A percentile compares a stretch with the other conserved stretches of the same genome.
phyloP scores from a whole-genome alignment of 92 coral and sea anemone species.

The Heteractis magnifica region DNA sequence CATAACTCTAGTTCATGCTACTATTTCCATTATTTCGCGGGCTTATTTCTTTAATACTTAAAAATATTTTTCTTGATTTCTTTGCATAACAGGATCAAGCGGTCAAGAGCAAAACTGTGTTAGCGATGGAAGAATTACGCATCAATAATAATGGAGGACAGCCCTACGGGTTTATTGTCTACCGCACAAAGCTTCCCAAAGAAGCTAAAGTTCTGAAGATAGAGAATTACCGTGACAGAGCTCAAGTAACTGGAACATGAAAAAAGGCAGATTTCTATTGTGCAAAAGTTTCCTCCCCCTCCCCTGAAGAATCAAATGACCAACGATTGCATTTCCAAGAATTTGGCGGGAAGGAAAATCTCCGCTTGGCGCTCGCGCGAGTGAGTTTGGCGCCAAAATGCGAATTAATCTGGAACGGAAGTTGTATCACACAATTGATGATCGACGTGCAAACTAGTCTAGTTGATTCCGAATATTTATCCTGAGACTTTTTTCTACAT shows the following conservation, averaged over 20 bases:
- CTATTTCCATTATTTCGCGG: no score
- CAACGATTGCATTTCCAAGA: neutral
- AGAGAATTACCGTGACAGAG: conserved; percentile 70
- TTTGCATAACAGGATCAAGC: conserved; percentile 17
- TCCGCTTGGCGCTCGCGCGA: no score
- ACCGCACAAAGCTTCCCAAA: conserved; percentile 58
- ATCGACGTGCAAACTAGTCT: no score
- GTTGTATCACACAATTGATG: no score
- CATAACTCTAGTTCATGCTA: neutral
- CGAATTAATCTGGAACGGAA: no score
- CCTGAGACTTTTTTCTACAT: no score
- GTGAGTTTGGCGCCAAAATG: no score
- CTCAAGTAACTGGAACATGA: conserved; percentile 57
- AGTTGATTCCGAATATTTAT: no score
- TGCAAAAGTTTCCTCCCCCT: neutral
- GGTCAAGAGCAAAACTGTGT: conserved; percentile 44
- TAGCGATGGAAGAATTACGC: conserved; percentile 81
- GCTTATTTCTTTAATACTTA: neutral
- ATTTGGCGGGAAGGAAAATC: no score
- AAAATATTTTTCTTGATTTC: neutral
- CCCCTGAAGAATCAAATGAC: neutral
- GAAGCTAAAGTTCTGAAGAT: conserved; percentile 54
- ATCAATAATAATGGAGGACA: conserved; percentile 84
- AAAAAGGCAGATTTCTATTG: neutral
- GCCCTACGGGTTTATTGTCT: conserved; percentile 81